A percentile compares a stretch with the other conserved stretches of the same genome.
Conservation (phyloP, 2,888 invertebrate species). For the Dasysyrphus albostriatus region DNA sequence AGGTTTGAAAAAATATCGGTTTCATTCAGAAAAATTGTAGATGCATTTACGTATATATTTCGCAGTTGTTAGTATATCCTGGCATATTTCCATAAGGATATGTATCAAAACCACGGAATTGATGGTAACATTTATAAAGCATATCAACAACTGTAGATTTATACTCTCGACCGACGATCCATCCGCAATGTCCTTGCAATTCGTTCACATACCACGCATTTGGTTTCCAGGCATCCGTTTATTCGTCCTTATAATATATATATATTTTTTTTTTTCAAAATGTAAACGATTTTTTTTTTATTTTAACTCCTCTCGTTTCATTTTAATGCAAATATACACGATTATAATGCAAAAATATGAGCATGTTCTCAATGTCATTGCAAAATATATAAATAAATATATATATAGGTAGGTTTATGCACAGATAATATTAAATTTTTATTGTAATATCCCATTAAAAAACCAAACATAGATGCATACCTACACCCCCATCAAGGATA, state of each 20-base stretch:
- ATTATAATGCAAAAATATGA: constrained; percentile 49
- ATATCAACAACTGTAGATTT: constrained; percentile 1
- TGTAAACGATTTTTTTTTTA: constrained; percentile 4
- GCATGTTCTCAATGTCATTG: constrained; percentile 53
- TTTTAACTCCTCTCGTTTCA: constrained; percentile 3
- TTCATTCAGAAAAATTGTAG: not conserved
- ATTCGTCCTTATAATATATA: constrained; percentile 33
- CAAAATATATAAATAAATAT: constrained; percentile 38
- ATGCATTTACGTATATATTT: not conserved
- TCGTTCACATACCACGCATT: constrained; percentile 54
- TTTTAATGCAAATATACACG: constrained; percentile 34
- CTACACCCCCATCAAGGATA: constrained; percentile 1
- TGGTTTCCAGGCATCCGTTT: constrained; percentile 62
- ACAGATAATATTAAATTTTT: constrained; percentile 13
- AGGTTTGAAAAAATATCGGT: not conserved
- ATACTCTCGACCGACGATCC: not conserved
- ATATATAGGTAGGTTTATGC: not conserved
- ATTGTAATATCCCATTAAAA: constrained; percentile 32
- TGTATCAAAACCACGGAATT: constrained; percentile 6
- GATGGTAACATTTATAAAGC: not conserved
- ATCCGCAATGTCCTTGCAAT: constrained; percentile 59
- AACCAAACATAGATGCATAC: constrained; percentile 1
- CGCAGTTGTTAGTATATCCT: not conserved
- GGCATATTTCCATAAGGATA: constrained; percentile 10
- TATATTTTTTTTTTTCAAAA: not conserved